Evolutionary conservation across 2,113 vertebrate species (phyloP).

Genomic region (Rafetus swinhoei): DNA sequence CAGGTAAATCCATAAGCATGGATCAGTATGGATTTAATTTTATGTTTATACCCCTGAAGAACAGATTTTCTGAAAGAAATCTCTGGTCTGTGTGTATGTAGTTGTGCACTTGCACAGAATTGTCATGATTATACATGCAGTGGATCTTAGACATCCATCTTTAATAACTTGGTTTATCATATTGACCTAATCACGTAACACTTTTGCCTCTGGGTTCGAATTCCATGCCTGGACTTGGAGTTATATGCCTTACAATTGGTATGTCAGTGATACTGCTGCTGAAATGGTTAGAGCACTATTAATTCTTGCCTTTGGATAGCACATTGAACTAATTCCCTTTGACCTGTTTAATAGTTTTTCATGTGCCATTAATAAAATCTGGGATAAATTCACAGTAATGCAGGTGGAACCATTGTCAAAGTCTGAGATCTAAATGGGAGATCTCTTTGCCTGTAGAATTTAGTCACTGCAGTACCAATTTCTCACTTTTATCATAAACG

Average conservation of each 20-base stretch:
- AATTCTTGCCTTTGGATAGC: neutral
- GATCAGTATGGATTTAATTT: neutral
- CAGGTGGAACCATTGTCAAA: neutral
- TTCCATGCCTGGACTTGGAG: neutral
- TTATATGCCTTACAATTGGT: neutral
- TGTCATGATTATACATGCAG: neutral
- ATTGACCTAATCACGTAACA: neutral
- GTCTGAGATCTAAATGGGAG: neutral
- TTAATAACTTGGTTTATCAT: neutral
- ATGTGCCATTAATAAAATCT: neutral
- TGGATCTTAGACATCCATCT: neutral
- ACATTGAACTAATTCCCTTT: neutral
- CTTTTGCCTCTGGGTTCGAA: neutral
- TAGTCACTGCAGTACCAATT: neutral
- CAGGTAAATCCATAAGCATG: slow-evolving; percentile 1
- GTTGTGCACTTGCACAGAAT: neutral
- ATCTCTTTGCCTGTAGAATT: neutral
- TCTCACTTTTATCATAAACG: neutral
- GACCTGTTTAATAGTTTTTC: neutral
- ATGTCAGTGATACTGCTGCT: neutral
- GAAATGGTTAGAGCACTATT: neutral
- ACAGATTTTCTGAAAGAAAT: neutral
- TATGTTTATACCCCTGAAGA: neutral
- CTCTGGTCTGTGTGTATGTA: slow-evolving; percentile 19
- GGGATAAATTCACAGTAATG: neutral